phyloP scores from a whole-genome alignment of 1,140 invertebrate species.

The Leguminivora glycinivorella region DNA sequence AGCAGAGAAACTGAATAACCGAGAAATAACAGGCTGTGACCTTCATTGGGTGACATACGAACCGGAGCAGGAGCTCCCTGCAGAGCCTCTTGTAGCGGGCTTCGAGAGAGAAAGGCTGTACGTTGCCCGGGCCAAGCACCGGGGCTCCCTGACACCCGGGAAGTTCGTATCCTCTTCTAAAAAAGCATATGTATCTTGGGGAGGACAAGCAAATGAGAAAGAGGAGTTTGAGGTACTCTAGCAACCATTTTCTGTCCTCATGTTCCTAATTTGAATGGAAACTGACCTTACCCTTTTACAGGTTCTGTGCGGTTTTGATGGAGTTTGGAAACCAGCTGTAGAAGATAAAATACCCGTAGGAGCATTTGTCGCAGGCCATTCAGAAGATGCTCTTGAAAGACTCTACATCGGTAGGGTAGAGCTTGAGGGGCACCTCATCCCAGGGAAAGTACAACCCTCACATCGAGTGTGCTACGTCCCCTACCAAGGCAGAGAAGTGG shows the following conservation, averaged over 20 bases:
- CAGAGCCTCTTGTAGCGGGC: constrained; percentile 85
- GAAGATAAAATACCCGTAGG: constrained; percentile 82
- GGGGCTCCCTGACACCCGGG: constrained; percentile 83
- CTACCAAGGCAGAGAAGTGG: constrained; percentile 85
- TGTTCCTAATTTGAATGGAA: background rate
- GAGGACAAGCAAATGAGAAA: constrained; percentile 84
- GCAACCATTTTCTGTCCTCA: background rate
- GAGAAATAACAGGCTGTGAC: constrained; percentile 38
- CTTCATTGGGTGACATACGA: constrained; percentile 42
- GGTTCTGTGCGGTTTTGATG: constrained; percentile 39
- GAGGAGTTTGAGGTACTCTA: constrained; percentile 82
- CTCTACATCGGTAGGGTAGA: constrained; percentile 82
- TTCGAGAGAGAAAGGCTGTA: constrained; percentile 83
- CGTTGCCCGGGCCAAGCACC: constrained; percentile 81
- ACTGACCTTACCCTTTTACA: constrained; percentile 17
- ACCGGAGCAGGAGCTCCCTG: constrained; percentile 78
- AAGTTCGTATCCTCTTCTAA: constrained; percentile 85
- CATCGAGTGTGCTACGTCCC: constrained; percentile 86
- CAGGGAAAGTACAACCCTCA: constrained; percentile 85
- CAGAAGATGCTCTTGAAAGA: constrained; percentile 81
- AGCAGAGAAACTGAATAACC: constrained; percentile 35
- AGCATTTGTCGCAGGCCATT: constrained; percentile 83
- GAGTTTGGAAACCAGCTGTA: constrained; percentile 81
- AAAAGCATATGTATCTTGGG: constrained; percentile 86
- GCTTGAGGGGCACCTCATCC: constrained; percentile 82